Evolutionary conservation across 2,797 vertebrate species (phyloP), one percentile per base, ranked within the genome.

Genomic region (Heteromormyrus szaboi): DNA sequence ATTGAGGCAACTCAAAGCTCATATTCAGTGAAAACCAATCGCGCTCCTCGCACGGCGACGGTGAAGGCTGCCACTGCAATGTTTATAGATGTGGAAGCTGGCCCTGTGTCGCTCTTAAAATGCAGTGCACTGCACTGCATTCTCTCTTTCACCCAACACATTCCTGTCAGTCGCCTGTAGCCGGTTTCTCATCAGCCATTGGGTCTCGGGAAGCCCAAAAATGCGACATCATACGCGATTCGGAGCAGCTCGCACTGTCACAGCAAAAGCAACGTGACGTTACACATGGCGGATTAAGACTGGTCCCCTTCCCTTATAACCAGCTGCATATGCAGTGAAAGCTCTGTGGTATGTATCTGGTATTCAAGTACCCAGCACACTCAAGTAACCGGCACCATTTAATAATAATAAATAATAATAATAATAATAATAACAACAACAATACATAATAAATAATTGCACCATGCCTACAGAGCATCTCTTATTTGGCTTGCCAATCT

Each of bases 21-120:
- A 85, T 85, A 85, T 85, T 85, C 48, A 33, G 17, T 51, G 84
- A 85, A 53, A 29, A 85, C 48, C 84, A 54, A 85, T 37, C 12
- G 3, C 2, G 0, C 51, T 85, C 50, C 14, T 53, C 25, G 17
- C 84, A 25, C 2, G 12, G 22, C 4, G 7, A 8, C 25, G 0
- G 4, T 9, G 22, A 85, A 85, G 22, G 53, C 12, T 53, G 19
- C 46, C 11, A 1, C 44, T 33, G 84, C 25, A 53, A 54, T 85
- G 7, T 85, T 85, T 85, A 85, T 85, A 54, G 12, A 0, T 54
- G 48, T 85, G 29, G 33, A 33, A 37, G 12, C 68, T 72, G 68
- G 29, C 68, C 14, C 68, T 37, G 12, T 4, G 41, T 41, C 3
- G 41, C 76, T 81, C 3, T 46, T 4, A 46, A 46, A 46, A 37